phyloP scores from a whole-genome alignment of 2,888 invertebrate species.

The Atethmia centrago region DNA sequence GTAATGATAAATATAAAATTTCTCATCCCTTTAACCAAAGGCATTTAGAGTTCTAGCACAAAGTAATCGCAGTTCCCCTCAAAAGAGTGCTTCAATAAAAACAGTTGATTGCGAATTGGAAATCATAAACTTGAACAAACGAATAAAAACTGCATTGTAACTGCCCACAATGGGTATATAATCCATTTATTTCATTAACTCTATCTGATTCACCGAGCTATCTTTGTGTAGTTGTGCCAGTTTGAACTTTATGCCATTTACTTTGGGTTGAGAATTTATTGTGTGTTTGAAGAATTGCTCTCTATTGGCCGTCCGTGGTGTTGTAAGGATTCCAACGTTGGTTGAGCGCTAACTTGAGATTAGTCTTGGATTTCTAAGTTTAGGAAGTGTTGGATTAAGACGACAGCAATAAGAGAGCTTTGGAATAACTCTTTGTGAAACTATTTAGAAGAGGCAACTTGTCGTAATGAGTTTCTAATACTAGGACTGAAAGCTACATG shows the following conservation, averaged over 20 bases:
- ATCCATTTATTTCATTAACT: slow-evolving; percentile 77
- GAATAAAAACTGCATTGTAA: slow-evolving; percentile 64
- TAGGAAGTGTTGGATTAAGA: slow-evolving; percentile 36
- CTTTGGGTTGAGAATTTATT: slow-evolving; percentile 49
- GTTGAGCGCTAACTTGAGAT: slow-evolving; percentile 62
- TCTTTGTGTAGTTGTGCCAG: background rate
- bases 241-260: slow-evolving; percentile 25
- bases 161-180: slow-evolving; percentile 67
- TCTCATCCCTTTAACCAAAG: background rate
- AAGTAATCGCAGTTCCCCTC: slow-evolving; percentile 9
- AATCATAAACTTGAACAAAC: slow-evolving; percentile 58
- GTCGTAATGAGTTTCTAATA: background rate
- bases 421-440: background rate
- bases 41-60: slow-evolving; percentile 15
- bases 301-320: slow-evolving; percentile 68
- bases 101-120: slow-evolving; percentile 57
- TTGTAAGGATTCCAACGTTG: slow-evolving; percentile 74
- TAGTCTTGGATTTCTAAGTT: slow-evolving; percentile 48
- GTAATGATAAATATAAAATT: background rate
- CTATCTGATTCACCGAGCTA: slow-evolving; percentile 60
- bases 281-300: slow-evolving; percentile 59
- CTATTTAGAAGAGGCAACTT: background rate
- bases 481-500: background rate
- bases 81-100: slow-evolving; percentile 38
- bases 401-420: background rate